Base-by-base conservation (phyloP, 1,140 invertebrate species). In the Formica exsecta region DNA sequence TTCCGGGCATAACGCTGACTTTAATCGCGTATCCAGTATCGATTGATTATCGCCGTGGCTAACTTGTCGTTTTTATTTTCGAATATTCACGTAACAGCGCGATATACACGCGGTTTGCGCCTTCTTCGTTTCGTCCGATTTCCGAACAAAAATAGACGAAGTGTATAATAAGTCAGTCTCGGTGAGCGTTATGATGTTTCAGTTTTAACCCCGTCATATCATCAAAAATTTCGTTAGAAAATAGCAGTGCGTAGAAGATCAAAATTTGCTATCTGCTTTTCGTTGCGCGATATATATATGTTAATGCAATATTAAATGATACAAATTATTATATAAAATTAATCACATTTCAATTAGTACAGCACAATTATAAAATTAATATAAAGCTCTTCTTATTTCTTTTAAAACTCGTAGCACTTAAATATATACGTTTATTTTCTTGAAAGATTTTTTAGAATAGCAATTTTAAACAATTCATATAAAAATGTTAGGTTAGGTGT, bases 111-210 rank as follows among this genome's bases (percentile, higher is more conserved):
- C 48, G 36, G n/a, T 54, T 13, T 5, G 54, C 54, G 64, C 25
- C n/a, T 68, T 73, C 62, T 32, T 22, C 13, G 68, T 87, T 68
- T 75, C 29, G 44, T 61, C 75, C 62, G 54, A 77, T 86, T 90
- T 88, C 76, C 89, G 76, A 90, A 54, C 73, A 75, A 90, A 90
- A 90, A 90, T 90, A 90, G 86, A 87, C 9, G 44, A 66, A 9
- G 16, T 61, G 36, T 41, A 80, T 86, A 87, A 66, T 54, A 22
- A 71, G 36, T 81, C 32, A n/a, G 19, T 64, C 25, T 38, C 32
- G 19, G 32, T 13, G 16, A 71, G 2, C 77, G 32, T 38, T 38
- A n/a, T 16, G 74, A 79, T 65, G 22, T 73, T 81, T 71, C 51
- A 71, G 44, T 19, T 73, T 29, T 11, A 16, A 59, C 19, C 44